Conservation (phyloP, 1,140 invertebrate species). For the Aricia agestis region DNA sequence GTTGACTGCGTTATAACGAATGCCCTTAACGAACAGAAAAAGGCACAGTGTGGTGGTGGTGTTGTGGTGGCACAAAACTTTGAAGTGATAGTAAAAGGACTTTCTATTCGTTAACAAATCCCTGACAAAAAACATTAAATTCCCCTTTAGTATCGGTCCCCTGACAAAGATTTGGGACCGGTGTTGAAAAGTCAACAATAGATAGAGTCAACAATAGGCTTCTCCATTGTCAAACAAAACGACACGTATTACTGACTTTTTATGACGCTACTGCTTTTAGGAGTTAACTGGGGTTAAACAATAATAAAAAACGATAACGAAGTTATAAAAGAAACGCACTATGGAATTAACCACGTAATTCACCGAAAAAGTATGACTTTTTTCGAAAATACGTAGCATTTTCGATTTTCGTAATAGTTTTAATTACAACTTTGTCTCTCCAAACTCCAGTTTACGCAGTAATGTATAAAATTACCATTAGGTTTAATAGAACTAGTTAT, state of each 20-base stretch:
- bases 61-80: too few relatives aligned
- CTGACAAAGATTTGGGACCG: constrained; percentile 6
- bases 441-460: too few relatives aligned
- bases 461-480: too few relatives aligned
- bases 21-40: too few relatives aligned
- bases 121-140: not conserved
- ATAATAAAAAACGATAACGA: not conserved
- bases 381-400: too few relatives aligned
- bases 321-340: not conserved
- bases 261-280: not conserved
- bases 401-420: too few relatives aligned
- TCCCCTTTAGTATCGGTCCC: constrained; percentile 7
- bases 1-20: too few relatives aligned
- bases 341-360: too few relatives aligned
- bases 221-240: not conserved
- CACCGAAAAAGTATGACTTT: too few relatives aligned
- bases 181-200: constrained; percentile 16
- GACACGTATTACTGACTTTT: not conserved
- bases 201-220: constrained; percentile 2
- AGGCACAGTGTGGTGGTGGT: too few relatives aligned
- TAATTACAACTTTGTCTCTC: too few relatives aligned
- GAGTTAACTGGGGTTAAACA: not conserved
- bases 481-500: too few relatives aligned
- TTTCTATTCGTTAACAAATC: not conserved
- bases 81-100: not conserved